These are phyloP conservation scores for Callyntrura sp. DNA, from an alignment of 2,888 invertebrate genomes.

Conservation along the genomic window DNA sequence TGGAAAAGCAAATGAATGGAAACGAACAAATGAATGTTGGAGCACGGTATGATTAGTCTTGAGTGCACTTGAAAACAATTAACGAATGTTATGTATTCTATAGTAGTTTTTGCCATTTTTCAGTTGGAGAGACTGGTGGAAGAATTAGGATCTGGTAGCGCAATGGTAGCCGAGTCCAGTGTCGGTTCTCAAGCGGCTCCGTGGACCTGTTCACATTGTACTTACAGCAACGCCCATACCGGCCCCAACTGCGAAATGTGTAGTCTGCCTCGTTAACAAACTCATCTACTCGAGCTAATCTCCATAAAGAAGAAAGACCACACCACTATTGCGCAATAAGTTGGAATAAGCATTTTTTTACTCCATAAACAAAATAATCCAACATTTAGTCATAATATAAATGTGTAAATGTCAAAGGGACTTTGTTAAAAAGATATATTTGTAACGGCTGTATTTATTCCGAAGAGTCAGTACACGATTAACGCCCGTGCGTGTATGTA, in stretches of 20 bases:
- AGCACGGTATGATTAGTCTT: slow-evolving; percentile 88
- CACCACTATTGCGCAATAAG: slow-evolving; percentile 30
- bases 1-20: slow-evolving; percentile 91
- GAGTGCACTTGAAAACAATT: neutral
- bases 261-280: slow-evolving; percentile 90
- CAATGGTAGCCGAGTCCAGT: slow-evolving; percentile 70
- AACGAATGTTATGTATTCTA: neutral
- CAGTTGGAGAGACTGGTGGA: slow-evolving; percentile 89
- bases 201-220: slow-evolving; percentile 98
- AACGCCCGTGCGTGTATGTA: slow-evolving; percentile 39
- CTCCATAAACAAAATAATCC: slow-evolving; percentile 38
- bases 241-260: slow-evolving; percentile 96
- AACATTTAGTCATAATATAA: slow-evolving; percentile 42
- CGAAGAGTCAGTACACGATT: slow-evolving; percentile 33
- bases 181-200: slow-evolving; percentile 84
- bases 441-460: slow-evolving; percentile 35
- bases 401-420: slow-evolving; percentile 29
- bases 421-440: slow-evolving; percentile 39
- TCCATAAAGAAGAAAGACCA: slow-evolving; percentile 43
- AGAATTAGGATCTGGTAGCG: slow-evolving; percentile 85
- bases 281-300: slow-evolving; percentile 50
- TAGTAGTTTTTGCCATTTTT: slow-evolving; percentile 18
- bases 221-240: slow-evolving; percentile 94
- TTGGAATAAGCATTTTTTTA: slow-evolving; percentile 43
- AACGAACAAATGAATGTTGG: slow-evolving; percentile 91